Percentiles rank a stretch among this genome's conserved stretches.
phyloP scores from a whole-genome alignment of 2,113 vertebrate species.

The Phrynocephalus versicolor region DNA sequence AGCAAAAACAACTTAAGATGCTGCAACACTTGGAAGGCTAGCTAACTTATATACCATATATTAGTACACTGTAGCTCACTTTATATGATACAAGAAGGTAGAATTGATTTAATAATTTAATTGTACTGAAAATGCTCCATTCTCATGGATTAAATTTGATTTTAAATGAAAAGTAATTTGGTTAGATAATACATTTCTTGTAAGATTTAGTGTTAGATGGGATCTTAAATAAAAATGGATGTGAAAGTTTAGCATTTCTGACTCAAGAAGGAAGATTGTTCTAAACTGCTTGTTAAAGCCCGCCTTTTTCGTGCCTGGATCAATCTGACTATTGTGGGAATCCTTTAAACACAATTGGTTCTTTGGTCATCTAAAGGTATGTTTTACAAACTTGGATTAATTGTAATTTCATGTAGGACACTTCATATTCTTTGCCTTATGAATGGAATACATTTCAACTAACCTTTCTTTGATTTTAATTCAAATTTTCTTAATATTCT shows the following conservation, averaged over 20 bases:
- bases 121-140: background rate
- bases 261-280: background rate
- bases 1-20: too few relatives aligned
- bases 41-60: too few relatives aligned
- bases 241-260: background rate
- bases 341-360: too few relatives aligned
- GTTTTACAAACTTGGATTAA: too few relatives aligned
- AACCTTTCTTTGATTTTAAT: too few relatives aligned
- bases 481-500: too few relatives aligned
- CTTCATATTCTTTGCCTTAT: too few relatives aligned
- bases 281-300: background rate
- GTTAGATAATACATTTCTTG: conserved; percentile 22
- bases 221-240: conserved; percentile 20
- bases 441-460: too few relatives aligned
- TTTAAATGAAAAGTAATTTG: background rate
- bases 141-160: background rate
- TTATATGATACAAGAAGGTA: background rate
- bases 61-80: too few relatives aligned
- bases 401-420: too few relatives aligned
- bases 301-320: background rate
- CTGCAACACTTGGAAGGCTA: too few relatives aligned
- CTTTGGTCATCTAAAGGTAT: too few relatives aligned
- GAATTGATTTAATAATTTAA: background rate
- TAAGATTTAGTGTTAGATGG: conserved; percentile 21
- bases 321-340: background rate